A percentile compares a stretch with the other conserved stretches of the same genome.
Conservation (phyloP, 1,140 invertebrate genomes). For the Eurosta solidaginis region DNA sequence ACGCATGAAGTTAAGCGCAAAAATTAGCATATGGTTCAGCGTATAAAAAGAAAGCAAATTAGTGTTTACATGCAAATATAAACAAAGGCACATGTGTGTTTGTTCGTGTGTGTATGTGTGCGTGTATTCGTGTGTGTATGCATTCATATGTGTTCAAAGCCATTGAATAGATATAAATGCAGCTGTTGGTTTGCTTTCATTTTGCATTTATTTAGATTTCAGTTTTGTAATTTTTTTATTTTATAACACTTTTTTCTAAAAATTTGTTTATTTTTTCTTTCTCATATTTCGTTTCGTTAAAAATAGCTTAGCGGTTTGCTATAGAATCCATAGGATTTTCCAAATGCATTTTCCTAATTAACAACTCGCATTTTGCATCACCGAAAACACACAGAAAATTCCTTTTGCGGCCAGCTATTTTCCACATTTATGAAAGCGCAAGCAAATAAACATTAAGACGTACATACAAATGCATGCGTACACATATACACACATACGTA, state of each 20-base stretch:
- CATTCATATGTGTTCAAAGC: neutral
- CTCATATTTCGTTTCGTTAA: slow-evolving; percentile 1
- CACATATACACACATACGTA: too few species aligned
- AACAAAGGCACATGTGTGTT: neutral
- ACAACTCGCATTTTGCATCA: slow-evolving; percentile 27
- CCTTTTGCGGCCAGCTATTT: slow-evolving; percentile 19
- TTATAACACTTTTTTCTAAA: too few species aligned
- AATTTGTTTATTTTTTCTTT: neutral
- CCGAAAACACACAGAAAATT: slow-evolving; percentile 23
- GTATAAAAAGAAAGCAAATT: neutral
- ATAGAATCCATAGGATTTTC: slow-evolving; percentile 7
- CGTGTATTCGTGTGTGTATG: neutral
- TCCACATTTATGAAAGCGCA: neutral
- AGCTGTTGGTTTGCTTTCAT: neutral
- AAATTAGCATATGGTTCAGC: neutral
- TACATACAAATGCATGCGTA: neutral
- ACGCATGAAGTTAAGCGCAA: neutral
- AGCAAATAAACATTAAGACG: neutral
- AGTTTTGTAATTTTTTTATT: neutral
- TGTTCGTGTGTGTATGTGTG: neutral
- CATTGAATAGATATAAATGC: neutral
- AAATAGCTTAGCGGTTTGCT: slow-evolving; percentile 15
- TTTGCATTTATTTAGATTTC: neutral
- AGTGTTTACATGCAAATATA: neutral
- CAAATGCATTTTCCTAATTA: slow-evolving; percentile 26